These are phyloP conservation scores for Gadus chalcogrammus DNA, from an alignment of 2,113 vertebrate genomes.

Conservation along the genomic window DNA sequence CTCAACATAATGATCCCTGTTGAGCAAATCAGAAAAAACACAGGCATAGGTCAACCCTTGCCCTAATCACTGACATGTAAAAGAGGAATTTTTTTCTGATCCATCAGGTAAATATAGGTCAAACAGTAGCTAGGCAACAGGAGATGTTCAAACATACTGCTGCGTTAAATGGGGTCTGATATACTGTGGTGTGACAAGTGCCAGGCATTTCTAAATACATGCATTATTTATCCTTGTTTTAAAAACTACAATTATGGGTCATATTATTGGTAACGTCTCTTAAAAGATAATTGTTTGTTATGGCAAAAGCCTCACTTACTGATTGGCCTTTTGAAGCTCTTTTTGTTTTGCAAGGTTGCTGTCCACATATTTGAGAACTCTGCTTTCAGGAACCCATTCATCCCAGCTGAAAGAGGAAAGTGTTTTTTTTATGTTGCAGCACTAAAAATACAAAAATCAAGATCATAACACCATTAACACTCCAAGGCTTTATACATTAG, in stretches of 20 bases:
- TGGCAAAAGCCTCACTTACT: slow-evolving; percentile 76
- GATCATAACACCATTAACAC: not conserved
- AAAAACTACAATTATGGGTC: no score
- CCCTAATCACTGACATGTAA: not conserved
- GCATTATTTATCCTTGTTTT: no score
- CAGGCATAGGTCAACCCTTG: not conserved
- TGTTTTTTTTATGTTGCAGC: not conserved
- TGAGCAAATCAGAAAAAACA: not conserved
- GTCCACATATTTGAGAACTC: slow-evolving; percentile 99
- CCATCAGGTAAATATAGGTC: no score
- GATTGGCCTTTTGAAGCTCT: slow-evolving; percentile 98
- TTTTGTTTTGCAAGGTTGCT: slow-evolving; percentile 98
- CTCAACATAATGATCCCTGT: slow-evolving; percentile 98
- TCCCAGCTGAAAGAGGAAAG: slow-evolving; percentile 82
- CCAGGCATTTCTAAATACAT: no score
- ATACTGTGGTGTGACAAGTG: no score
- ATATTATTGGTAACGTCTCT: no score
- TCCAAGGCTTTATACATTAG: not conserved
- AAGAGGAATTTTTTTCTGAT: no score
- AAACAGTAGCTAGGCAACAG: no score
- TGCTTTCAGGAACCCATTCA: slow-evolving; percentile 99
- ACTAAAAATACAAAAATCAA: not conserved
- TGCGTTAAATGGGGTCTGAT: no score
- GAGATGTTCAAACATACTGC: no score
- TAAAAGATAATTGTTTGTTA: no score